Conservation (phyloP, 2,888 invertebrate species). For the Aleiodes testaceus region DNA sequence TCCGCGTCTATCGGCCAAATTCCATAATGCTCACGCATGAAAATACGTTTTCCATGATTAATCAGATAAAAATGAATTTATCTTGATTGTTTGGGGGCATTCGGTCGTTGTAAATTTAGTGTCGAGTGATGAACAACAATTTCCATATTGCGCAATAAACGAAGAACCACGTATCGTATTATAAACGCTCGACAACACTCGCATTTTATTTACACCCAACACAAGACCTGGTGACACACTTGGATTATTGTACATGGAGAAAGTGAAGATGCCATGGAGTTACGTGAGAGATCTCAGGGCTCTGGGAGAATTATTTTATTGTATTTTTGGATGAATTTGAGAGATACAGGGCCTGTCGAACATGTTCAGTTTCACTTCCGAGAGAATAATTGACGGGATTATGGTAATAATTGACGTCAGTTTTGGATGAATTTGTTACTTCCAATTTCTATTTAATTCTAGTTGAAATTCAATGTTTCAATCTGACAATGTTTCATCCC, state of each 20-base stretch:
- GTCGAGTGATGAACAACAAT: constrained; percentile 26
- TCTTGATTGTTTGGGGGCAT: too few relatives aligned
- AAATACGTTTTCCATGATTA: constrained; percentile 46
- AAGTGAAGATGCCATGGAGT: constrained; percentile 60
- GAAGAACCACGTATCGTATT: constrained; percentile 13
- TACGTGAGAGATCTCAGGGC: background rate
- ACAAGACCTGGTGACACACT: constrained; percentile 65
- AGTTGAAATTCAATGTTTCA: too few relatives aligned
- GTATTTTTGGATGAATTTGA: too few relatives aligned
- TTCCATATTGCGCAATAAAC: constrained; percentile 23
- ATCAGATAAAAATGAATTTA: constrained; percentile 19
- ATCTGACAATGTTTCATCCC: too few relatives aligned
- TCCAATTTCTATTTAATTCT: background rate
- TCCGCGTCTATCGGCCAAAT: constrained; percentile 39
- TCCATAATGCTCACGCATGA: constrained; percentile 47
- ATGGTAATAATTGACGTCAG: too few relatives aligned
- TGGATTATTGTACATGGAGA: constrained; percentile 56
- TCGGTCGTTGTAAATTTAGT: background rate
- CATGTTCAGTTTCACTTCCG: too few relatives aligned
- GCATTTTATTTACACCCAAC: constrained; percentile 61
- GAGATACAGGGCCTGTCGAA: too few relatives aligned
- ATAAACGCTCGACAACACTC: constrained; percentile 51
- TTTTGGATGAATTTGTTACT: too few relatives aligned
- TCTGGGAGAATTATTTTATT: too few relatives aligned
- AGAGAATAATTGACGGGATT: too few relatives aligned